Base-by-base conservation (phyloP, 2,113 vertebrate species). In the Archocentrus centrarchus region DNA sequence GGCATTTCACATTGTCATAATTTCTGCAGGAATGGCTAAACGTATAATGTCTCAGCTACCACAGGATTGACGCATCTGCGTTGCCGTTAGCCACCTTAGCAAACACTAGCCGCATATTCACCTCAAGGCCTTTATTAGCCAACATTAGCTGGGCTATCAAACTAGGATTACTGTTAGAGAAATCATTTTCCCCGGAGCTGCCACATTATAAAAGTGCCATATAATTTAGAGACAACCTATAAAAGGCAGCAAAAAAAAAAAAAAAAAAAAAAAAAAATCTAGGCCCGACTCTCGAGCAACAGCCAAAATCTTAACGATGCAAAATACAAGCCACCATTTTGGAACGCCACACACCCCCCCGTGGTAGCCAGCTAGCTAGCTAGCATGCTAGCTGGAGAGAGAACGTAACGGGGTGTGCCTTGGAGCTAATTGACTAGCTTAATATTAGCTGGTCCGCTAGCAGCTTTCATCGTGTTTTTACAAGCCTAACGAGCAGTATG, bases 241-340 rank as follows among this genome's bases (percentile, higher is more conserved):
- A 41, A 18, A 13, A 17, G 44, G 17, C 2, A 37, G 9, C 1
- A 1, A 37, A 37, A 37, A 8, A 6, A 35, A 35, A 35, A 24
- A 1, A 37, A 37, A 37, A 8, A 6, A 35, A 35, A 35, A 24
- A 3, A 32, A 37, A 62, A 17, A 30, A 57, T 14, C 32, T 39
- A 88, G 92, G 93, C 92, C 92, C 84, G 59, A 80, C 73, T 59
- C 14, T 73, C 37, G 7, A 8, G 86, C 62, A 84, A 60, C 35
- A 86, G 27, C 55, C 59, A 58, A 92, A 86, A 88, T 50, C 41
- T 84, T 91, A 88, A 70, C 89, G 76, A 89, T 91, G 92, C 87
- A 93, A 96, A 95, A 95, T 91, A 94, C 89, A 91, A 84, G 92
- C 94, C 95, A 87, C 96, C 96, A 96, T 96, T 95, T 96, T 96